Percentiles rank a stretch among this genome's conserved stretches.
Evolutionary conservation across 2,113 vertebrate genomes (phyloP).

Genomic region (Chloroceryle aenea): DNA sequence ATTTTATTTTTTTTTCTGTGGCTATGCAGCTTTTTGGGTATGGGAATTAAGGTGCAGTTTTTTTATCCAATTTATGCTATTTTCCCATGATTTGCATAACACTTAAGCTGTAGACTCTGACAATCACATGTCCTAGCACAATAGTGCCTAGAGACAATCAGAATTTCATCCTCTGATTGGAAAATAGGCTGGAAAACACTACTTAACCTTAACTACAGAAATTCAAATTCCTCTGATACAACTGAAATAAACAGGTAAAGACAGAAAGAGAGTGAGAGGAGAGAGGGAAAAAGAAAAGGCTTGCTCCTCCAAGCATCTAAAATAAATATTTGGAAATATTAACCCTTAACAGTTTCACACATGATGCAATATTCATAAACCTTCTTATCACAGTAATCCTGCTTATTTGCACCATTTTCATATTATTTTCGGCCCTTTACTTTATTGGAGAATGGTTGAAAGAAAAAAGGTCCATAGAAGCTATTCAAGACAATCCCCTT

Average conservation of each 20-base stretch:
- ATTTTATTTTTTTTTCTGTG: not conserved
- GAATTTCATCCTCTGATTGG: not conserved
- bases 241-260: not conserved
- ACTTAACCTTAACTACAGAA: not conserved
- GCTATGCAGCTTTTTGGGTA: not conserved
- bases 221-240: not conserved
- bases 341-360: not conserved
- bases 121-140: not conserved
- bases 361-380: not conserved
- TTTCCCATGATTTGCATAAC: not conserved
- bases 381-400: not conserved
- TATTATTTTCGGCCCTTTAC: not conserved
- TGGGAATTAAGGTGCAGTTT: not conserved
- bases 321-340: not conserved
- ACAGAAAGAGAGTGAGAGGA: not conserved
- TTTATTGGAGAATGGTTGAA: not conserved
- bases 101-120: not conserved
- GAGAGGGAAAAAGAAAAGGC: accelerated
- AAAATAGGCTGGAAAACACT: not conserved
- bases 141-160: not conserved
- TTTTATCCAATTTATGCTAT: not conserved
- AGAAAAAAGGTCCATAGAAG: not conserved
- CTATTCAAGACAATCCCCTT: not conserved
- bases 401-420: not conserved
- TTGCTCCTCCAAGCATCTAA: not conserved